Evolutionary conservation across 2,797 vertebrate species (phyloP).

Genomic region (Tenualosa thibaudeaui): DNA sequence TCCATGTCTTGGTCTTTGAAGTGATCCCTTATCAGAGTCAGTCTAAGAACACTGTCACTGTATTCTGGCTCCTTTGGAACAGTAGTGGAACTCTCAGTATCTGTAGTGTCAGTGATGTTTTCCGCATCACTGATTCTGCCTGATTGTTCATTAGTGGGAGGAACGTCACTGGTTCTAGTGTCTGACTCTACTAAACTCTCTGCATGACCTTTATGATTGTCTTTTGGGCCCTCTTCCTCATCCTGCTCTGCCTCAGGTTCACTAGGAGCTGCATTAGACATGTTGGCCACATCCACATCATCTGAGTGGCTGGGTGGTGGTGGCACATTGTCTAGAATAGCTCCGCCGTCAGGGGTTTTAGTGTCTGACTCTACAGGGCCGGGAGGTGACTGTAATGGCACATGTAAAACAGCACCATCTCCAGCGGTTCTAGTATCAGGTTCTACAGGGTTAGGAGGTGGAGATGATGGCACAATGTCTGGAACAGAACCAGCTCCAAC

Average conservation of each 20-base stretch:
- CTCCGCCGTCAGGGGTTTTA: no score
- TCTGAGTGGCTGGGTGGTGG: no score
- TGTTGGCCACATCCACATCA: no score
- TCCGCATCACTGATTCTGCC: not conserved
- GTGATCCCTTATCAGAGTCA: conserved; percentile 78
- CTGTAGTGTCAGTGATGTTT: conserved; percentile 4
- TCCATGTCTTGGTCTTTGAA: conserved; percentile 75
- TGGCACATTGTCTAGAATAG: no score
- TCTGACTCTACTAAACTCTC: no score
- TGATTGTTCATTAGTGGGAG: not conserved
- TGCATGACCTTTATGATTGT: no score
- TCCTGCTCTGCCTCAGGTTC: no score
- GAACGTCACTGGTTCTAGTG: not conserved
- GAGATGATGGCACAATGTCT: no score
- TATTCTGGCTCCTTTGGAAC: conserved; percentile 64
- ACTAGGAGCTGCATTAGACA: no score
- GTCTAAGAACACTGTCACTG: conserved; percentile 65
- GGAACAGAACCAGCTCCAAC: not conserved
- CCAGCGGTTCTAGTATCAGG: conserved; percentile 3
- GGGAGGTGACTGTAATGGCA: not conserved
- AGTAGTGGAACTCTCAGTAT: not conserved
- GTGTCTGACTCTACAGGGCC: not conserved
- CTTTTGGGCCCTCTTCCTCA: no score
- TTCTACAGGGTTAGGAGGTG: no score
- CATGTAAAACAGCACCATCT: no score